Base-by-base conservation (phyloP, 2,888 invertebrate genomes). In the Osedax frankpressi region DNA sequence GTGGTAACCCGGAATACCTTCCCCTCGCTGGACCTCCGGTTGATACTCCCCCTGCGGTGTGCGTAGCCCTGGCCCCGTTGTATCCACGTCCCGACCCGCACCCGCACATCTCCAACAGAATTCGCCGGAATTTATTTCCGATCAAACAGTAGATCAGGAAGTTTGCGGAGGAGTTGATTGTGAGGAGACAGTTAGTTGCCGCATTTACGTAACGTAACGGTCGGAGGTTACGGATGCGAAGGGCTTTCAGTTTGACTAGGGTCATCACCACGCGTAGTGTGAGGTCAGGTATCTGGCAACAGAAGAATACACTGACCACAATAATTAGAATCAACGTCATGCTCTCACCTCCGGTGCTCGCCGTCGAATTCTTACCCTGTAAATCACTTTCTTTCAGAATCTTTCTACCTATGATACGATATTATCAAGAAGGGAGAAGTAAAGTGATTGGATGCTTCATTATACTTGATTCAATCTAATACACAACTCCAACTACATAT, bases 71-170 rank as follows among this genome's bases (percentile, higher is more conserved):
- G n/a, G n/a, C n/a, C 19, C 44, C 44, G 11, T 6, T 6, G 6
- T 19, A 19, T 19, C 44, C 44, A 6, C 19, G 11, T 19, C 44
- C 44, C 44, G 6, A 11, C 44, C 44, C 11, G 19, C 44, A 44
- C 44, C 73, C 62, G 70, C 76, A 75, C 74, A 76, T 69, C 30
- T 71, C 62, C 26, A 68, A 30, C 14, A 77, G 74, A 68, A 77
- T 77, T 30, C 74, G 75, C 6, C 77, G 73, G 72, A 77, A 77
- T 71, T 77, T 77, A 59, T 73, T 70, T 11, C 77, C 77, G 28
- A 77, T 74, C 63, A 77, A 75, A 63, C 77, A 77, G 72, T 77
- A 77, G 29, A 77, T 74, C 44, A 77, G 72, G 63, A 77, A 77
- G 73, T 77, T 77, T 62, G 74, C 74, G 59, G 77, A 75, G 14